Evolutionary conservation across 2,888 invertebrate species (phyloP), one percentile per base, ranked within the genome.

Genomic region (Melitaea athalia): DNA sequence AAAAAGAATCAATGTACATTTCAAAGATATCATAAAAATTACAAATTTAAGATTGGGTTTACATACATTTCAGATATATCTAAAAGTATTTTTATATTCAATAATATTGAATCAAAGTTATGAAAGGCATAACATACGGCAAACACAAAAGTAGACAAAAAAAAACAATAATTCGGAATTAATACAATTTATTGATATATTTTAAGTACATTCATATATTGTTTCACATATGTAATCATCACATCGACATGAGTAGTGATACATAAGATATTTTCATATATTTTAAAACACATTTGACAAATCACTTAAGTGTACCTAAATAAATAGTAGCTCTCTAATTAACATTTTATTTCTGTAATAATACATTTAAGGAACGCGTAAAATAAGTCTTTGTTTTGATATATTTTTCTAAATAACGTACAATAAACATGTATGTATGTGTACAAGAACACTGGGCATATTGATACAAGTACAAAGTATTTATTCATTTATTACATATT

Each of bases 121-220:
- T 3, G 24, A 24, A 24, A 24, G 24, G 8, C 8, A 38, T 38
- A 38, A 38, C 4, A 38, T 7, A 38, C 3, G 38, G 4, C 38
- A 8, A 38, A 38, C 38, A 38, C 4, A 14, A 45, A 45, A 45
- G 12, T 45, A 62, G 38, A 59, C 60, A 64, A 65, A 59, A 64
- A 61, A 69, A 61, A 50, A 68, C 69, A 73, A 72, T 47, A 42
- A n/a, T n/a, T 50, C 64, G 31, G 68, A 72, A 70, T 74, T 75
- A 67, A 74, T 78, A 79, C 77, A 76, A 73, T 80, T 81, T 80
- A 81, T 80, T 79, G 76, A 79, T 77, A 76, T 77, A 73, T 75
- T 75, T 77, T 79, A 77, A 74, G 72, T 76, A 79, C 76, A 77
- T 77, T 75, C 47, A 75, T 73, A 71, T 75, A 76, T 76, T 76